These are phyloP conservation scores for Ispidina lecontei DNA, from an alignment of 2,797 vertebrate species.

Conservation along the genomic window DNA sequence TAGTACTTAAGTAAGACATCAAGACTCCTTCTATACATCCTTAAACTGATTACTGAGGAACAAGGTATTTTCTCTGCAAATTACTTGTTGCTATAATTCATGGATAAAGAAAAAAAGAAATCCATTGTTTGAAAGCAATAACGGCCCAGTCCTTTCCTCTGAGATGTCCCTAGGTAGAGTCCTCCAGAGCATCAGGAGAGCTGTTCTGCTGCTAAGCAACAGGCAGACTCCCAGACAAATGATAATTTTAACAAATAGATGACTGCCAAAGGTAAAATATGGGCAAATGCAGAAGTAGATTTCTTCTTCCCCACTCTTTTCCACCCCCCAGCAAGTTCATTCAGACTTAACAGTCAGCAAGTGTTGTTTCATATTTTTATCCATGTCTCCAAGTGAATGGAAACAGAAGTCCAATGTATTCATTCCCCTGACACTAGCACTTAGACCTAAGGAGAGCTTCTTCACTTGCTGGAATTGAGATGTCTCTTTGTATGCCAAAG, in stretches of 20 bases:
- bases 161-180: background rate
- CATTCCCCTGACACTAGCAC: background rate
- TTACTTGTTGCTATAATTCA: conserved; percentile 1
- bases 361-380: background rate
- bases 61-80: conserved; percentile 25
- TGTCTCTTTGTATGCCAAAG: background rate
- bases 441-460: background rate
- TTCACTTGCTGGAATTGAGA: background rate
- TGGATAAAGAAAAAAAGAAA: background rate
- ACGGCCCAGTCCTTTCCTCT: background rate
- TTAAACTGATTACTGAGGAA: conserved; percentile 9
- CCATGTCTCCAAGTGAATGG: background rate
- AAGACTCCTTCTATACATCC: background rate
- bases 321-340: background rate
- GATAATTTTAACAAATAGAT: conserved; percentile 3
- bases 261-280: conserved; percentile 12
- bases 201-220: conserved; percentile 50
- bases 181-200: background rate
- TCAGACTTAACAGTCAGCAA: background rate
- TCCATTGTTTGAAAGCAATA: background rate
- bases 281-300: background rate
- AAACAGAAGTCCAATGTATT: background rate
- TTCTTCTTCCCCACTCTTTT: background rate
- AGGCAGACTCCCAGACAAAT: background rate
- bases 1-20: background rate